Evolutionary conservation across 1,140 invertebrate genomes (phyloP).

Genomic region (Polyergus mexicanus): DNA sequence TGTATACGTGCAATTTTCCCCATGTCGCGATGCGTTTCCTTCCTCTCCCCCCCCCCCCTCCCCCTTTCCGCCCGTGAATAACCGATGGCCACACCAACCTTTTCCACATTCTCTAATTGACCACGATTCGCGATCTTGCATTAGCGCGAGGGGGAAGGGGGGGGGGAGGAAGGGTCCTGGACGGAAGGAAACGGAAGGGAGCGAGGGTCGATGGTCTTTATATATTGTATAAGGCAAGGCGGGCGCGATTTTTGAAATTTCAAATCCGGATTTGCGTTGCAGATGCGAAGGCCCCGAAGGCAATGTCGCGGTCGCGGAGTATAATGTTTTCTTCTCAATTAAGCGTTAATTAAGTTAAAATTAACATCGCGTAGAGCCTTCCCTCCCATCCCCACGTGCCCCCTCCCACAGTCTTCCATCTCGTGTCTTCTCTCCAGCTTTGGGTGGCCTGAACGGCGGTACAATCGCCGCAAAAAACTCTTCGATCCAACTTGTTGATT

Average conservation of each 20-base stretch:
- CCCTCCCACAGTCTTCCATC: conserved; percentile 78
- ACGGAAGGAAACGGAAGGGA: conserved; percentile 48
- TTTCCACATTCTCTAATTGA: conserved; percentile 83
- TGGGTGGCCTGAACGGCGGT: conserved; percentile 84
- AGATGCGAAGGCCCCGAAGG: conserved; percentile 82
- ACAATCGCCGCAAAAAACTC: conserved; percentile 81
- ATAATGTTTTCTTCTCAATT: conserved; percentile 87
- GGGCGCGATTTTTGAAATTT: conserved; percentile 82
- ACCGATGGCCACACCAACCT: conserved; percentile 59
- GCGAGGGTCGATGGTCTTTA: conserved; percentile 34
- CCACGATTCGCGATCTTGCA: conserved; percentile 83
- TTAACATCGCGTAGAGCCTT: conserved; percentile 86
- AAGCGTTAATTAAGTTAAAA: conserved; percentile 88
- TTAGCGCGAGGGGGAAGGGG: conserved; percentile 53
- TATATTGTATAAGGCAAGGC: conserved; percentile 51
- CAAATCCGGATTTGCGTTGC: conserved; percentile 86
- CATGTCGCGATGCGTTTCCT: conserved; percentile 24
- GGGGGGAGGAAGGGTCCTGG: too few relatives aligned
- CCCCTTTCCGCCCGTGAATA: conserved; percentile 34
- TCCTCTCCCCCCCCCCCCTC: neutral
- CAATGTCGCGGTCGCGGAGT: conserved; percentile 85
- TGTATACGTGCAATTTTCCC: neutral
- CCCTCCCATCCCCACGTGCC: conserved; percentile 78
- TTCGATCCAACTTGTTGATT: neutral
- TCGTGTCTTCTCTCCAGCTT: conserved; percentile 82